Conservation (phyloP, 1,140 invertebrate genomes). For the Triops longicaudatus region DNA sequence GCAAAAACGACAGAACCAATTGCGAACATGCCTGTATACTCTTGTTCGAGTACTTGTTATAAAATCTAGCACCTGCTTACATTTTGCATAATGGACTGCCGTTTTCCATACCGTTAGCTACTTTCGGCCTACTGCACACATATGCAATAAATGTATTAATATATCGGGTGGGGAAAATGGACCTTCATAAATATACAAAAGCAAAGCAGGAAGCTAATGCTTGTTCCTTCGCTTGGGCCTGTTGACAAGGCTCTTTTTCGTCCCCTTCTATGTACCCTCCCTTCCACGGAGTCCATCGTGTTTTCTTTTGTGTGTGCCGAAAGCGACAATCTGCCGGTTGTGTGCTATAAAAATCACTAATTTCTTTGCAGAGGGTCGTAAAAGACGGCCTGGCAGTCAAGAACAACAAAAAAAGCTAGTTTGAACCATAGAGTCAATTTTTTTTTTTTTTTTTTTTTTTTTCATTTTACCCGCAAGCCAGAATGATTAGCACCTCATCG, state of each 20-base stretch:
- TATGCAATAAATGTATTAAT: not conserved
- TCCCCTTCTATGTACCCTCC: not conserved
- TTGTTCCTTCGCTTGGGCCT: not conserved
- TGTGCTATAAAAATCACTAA: slow-evolving; percentile 15
- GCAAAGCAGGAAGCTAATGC: not conserved
- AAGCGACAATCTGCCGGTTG: not conserved
- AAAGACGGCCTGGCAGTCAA: not conserved
- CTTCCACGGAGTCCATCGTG: too few species aligned
- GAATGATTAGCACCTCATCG: not conserved
- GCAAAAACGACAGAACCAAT: too few species aligned
- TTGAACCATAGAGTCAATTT: not conserved
- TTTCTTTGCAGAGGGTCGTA: not conserved
- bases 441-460: not conserved
- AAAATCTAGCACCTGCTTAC: not conserved
- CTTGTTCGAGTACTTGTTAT: too few species aligned
- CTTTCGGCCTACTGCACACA: slow-evolving; percentile 7
- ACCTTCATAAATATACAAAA: slow-evolving; percentile 9
- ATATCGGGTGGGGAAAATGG: not conserved
- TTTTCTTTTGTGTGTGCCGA: not conserved
- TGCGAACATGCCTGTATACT: too few species aligned
- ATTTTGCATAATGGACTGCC: not conserved
- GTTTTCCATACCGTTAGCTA: not conserved
- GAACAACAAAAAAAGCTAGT: not conserved
- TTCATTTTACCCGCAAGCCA: not conserved
- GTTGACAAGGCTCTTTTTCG: not conserved